These are phyloP conservation scores for Python bivittatus DNA, from an alignment of 2,113 vertebrate genomes.

Conservation along the genomic window DNA sequence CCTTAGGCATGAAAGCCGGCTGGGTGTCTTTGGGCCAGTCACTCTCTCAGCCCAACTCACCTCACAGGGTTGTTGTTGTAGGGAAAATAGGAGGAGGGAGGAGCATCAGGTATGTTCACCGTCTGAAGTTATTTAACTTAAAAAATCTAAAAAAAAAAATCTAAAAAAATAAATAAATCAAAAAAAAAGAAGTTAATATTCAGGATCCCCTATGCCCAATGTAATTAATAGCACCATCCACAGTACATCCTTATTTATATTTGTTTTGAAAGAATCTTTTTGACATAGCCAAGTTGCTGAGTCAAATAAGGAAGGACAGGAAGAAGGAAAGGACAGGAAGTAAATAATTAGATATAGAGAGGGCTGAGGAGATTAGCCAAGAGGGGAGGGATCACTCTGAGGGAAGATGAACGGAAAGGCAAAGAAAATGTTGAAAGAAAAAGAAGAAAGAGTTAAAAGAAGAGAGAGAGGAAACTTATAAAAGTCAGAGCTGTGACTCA, in stretches of 20 bases:
- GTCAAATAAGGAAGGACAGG: not conserved
- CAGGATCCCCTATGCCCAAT: not conserved
- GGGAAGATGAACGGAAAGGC: not conserved
- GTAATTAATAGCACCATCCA: not conserved
- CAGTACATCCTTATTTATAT: not conserved
- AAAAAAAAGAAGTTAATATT: not conserved
- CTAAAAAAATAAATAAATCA: too few relatives aligned
- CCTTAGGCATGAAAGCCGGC: too few relatives aligned
- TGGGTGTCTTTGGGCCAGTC: too few relatives aligned
- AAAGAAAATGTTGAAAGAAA: not conserved
- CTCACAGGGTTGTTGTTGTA: too few relatives aligned
- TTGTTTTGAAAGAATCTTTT: not conserved
- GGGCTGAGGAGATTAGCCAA: not conserved
- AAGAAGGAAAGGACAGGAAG: not conserved
- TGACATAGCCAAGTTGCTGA: not conserved
- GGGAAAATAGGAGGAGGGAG: too few relatives aligned
- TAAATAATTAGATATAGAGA: not conserved
- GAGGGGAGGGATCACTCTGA: not conserved
- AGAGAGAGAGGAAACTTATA: not conserved
- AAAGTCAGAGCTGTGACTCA: not conserved
- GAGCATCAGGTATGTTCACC: too few relatives aligned
- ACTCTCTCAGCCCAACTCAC: too few relatives aligned
- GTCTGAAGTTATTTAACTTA: too few relatives aligned
- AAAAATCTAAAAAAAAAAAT: too few relatives aligned
- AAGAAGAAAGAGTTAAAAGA: not conserved